Evolutionary conservation across 2,113 vertebrate species (phyloP), one percentile per base, ranked within the genome.

Genomic region (Notothenia coriiceps): DNA sequence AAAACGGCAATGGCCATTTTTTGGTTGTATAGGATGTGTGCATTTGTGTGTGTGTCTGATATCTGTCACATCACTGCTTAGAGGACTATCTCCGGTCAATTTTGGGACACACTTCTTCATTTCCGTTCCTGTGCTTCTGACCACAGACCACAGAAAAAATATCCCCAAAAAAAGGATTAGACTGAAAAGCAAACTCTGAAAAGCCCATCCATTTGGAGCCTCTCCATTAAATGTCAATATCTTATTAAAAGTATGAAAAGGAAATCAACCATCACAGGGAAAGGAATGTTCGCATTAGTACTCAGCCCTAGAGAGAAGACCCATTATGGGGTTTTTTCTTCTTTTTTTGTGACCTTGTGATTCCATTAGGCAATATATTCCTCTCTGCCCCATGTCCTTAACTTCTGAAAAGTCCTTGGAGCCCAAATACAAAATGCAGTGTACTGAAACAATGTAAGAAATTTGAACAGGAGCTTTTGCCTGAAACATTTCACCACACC

Each of bases 181-280:
- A 80, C 54, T 72, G 55, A 88, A 86, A 80, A 83, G 74, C 69
- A 74, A 82, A 81, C 68, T 89, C 82, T 83, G 78, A 86, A 83
- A 84, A 88, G 78, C 46, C 78, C 67, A 49, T 92, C 89, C 88
- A 93, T 92, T 94, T 92, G 80, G 69, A 89, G 70, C 61, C 6
- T 72, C 57, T 90, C 92, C 83, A 91, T 93, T 92, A 91, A 93
- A 93, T 93, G 88, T 91, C 88, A 88, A 87, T 87, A 82, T 92
- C 89, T 89, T 88, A 90, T 92, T 93, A 93, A 91, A 92, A 91
- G 85, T 93, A 87, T 87, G 57, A 91, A 92, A 93, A 88, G 82
- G 82, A 91, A 88, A 91, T 89, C 83, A 91, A 73, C 79, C 82
- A 91, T 78, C 84, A 81, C 84, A 82, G 83, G 68, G 79, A 92